A percentile compares a stretch with the other conserved stretches of the same genome.
These are phyloP conservation scores for Boloria euphrosyne DNA, from an alignment of 2,888 invertebrate species.

Conservation along the genomic window DNA sequence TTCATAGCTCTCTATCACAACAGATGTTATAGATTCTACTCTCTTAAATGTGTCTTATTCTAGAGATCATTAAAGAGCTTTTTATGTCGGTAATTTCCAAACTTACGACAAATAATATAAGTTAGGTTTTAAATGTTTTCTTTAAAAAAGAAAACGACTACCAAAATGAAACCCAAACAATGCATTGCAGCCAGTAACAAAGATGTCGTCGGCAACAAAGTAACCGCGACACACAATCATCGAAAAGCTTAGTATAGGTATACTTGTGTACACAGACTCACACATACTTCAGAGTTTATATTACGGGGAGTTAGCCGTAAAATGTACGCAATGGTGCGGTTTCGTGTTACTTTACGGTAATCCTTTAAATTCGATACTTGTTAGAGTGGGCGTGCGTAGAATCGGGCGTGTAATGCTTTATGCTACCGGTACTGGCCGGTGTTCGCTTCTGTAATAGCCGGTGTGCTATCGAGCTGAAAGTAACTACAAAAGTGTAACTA, in stretches of 20 bases:
- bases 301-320: background rate
- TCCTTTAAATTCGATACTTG: conserved; percentile 24
- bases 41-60: conserved; percentile 4
- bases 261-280: conserved; percentile 11
- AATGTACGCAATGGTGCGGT: background rate
- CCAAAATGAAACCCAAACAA: no score
- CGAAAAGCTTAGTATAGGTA: background rate
- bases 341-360: conserved; percentile 20
- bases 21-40: background rate
- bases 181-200: no score
- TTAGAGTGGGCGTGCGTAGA: background rate
- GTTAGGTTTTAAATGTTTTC: no score
- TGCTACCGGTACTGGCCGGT: conserved; percentile 13
- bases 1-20: conserved; percentile 3
- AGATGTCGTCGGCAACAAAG: background rate
- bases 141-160: no score
- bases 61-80: no score
- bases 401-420: conserved; percentile 5
- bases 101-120: no score
- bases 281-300: background rate
- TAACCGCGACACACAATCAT: no score
- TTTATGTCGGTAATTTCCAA: no score
- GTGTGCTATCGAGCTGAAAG: conserved; percentile 8
- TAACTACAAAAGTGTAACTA: background rate
- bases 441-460: conserved; percentile 9